Evolutionary conservation across 2,888 invertebrate genomes (phyloP).

Genomic region (Cantharis rufa): DNA sequence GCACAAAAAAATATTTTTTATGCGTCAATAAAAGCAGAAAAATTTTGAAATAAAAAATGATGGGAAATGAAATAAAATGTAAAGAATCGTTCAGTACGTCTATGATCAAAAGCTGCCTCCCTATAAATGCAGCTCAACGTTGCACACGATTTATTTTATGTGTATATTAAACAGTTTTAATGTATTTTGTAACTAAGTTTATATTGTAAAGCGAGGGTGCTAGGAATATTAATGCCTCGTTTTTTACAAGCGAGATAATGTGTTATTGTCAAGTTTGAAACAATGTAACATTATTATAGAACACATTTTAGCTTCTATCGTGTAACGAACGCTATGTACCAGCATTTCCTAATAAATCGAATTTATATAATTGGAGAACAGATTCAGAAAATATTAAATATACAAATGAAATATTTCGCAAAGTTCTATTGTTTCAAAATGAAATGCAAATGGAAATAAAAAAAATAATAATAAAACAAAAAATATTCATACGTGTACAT

Average conservation of each 20-base stretch:
- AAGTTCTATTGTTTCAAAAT: background rate
- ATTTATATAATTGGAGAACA: slow-evolving; percentile 4
- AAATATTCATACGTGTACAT: background rate
- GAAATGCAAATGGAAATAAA: background rate
- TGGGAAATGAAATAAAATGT: background rate
- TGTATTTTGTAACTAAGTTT: slow-evolving; percentile 52
- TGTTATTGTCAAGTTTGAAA: slow-evolving; percentile 42
- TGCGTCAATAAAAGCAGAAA: background rate
- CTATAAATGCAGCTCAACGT: slow-evolving; percentile 40
- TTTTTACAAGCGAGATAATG: slow-evolving; percentile 44
- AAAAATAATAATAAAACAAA: background rate
- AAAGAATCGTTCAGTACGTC: background rate
- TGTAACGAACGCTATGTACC: background rate
- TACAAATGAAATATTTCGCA: background rate
- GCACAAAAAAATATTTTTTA: background rate
- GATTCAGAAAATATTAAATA: background rate
- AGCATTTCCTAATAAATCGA: background rate
- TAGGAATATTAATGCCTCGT: slow-evolving; percentile 48
- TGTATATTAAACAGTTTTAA: slow-evolving; percentile 53
- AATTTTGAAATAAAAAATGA: background rate
- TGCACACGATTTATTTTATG: slow-evolving; percentile 51
- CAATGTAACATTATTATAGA: slow-evolving; percentile 44
- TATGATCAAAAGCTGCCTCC: slow-evolving; percentile 17
- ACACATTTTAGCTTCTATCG: slow-evolving; percentile 26
- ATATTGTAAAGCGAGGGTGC: slow-evolving; percentile 50